Evolutionary conservation across 2,888 invertebrate genomes (phyloP).

Genomic region (Nipponacmea schrenckii): DNA sequence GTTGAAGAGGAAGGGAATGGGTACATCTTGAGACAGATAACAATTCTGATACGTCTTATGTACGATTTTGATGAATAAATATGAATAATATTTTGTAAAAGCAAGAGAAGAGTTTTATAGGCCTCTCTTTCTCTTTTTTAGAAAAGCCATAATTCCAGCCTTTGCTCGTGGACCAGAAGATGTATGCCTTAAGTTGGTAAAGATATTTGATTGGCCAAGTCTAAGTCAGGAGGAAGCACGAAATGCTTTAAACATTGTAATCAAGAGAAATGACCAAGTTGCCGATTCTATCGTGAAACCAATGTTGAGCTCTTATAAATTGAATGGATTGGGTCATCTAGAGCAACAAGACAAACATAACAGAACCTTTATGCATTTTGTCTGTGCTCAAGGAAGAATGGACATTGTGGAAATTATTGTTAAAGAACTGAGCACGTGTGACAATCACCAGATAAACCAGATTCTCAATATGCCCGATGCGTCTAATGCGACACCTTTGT

Average conservation of each 20-base stretch:
- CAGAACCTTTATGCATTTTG: slow-evolving; percentile 20
- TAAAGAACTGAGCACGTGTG: not conserved
- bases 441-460: not conserved
- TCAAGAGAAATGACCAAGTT: not conserved
- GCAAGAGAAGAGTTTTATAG: too few relatives aligned
- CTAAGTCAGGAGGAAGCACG: not conserved
- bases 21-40: too few relatives aligned
- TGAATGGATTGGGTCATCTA: not conserved
- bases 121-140: not conserved
- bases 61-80: not conserved
- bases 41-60: too few relatives aligned
- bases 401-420: slow-evolving; percentile 3
- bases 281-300: not conserved
- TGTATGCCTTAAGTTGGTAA: not conserved
- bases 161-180: not conserved
- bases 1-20: too few relatives aligned
- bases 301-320: not conserved
- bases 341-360: slow-evolving; percentile 19
- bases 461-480: slow-evolving; percentile 22
- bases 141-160: not conserved
- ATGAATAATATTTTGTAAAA: too few relatives aligned
- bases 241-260: not conserved
- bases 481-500: slow-evolving; percentile 29
- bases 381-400: slow-evolving; percentile 9
- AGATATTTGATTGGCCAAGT: not conserved